phyloP scores from a whole-genome alignment of 2,888 invertebrate genomes.

The Cephalotes varians region DNA sequence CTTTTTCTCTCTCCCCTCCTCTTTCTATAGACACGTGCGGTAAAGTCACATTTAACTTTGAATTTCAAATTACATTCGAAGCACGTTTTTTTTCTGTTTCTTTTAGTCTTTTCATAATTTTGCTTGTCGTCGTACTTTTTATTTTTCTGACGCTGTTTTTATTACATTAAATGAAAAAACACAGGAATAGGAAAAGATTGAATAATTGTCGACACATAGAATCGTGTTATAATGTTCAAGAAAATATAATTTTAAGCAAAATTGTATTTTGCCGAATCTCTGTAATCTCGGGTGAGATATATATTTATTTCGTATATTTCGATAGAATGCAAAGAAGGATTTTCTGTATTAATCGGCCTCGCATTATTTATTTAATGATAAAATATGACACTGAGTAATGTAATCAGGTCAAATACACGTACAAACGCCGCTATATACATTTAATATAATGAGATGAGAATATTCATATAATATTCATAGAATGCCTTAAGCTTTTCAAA shows the following conservation, averaged over 20 bases:
- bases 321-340: slow-evolving; percentile 8
- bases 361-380: slow-evolving; percentile 28
- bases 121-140: not conserved
- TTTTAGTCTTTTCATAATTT: not conserved
- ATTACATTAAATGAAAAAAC: not conserved
- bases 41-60: slow-evolving; percentile 8
- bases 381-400: not conserved
- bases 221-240: not conserved
- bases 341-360: not conserved
- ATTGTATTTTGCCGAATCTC: not conserved
- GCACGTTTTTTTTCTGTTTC: not conserved
- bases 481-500: not conserved
- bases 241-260: not conserved
- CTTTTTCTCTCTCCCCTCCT: not conserved
- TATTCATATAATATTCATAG: slow-evolving; percentile 40
- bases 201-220: not conserved
- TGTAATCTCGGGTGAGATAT: not conserved
- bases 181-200: not conserved
- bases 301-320: slow-evolving; percentile 10
- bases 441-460: slow-evolving; percentile 19
- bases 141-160: not conserved
- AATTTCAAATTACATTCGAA: slow-evolving; percentile 25
- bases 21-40: not conserved
- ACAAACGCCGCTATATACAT: not conserved
- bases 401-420: too few relatives aligned